Evolutionary conservation across 2,797 vertebrate species (phyloP), one percentile per base, ranked within the genome.

Genomic region (Rhadinocentrus ornatus): DNA sequence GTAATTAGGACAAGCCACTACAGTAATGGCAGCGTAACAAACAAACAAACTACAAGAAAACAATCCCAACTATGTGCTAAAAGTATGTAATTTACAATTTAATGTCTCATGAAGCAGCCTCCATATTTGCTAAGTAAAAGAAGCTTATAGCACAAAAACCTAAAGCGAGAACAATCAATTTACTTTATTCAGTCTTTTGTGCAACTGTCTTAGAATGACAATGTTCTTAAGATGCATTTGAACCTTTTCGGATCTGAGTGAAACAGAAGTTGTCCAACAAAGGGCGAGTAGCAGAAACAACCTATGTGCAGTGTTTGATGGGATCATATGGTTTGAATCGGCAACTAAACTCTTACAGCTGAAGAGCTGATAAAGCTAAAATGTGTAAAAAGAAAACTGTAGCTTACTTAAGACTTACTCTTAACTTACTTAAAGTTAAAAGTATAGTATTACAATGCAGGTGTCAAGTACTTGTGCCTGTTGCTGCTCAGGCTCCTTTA

Each of bases 391-490:
- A 22, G 16, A 22, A 48, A 48, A 48, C 46, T 48, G 6, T 46
- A 16, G 7, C 44, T 48, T 48, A 11, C 20, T n/a, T n/a, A n/a
- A n/a, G n/a, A n/a, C n/a, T n/a, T n/a, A n/a, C n/a, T n/a, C n/a
- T n/a, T 46, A 16, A 2, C 44, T 48, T 48, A 11, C 20, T 48
- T 48, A 22, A 22, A n/a, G n/a, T 2, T 8, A 4, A 48, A n/a
- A n/a, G 20, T 4, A 3, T 48, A n/a, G n/a, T 50, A 29, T 73
- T 69, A 16, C 57, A 75, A 80, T 66, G 18, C 58, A n/a, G 56
- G 61, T 50, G 63, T 70, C 71, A 60, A 73, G 50, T 70, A 58
- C 81, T 67, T 71, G 71, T 41, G 1, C 52, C 24, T 26, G 1
- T 16, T 53, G 26, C 52, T 66, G 65, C n/a, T 66, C 26, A 50